Conservation (phyloP, 2,888 invertebrate species). For the Isoperla grammatica region DNA sequence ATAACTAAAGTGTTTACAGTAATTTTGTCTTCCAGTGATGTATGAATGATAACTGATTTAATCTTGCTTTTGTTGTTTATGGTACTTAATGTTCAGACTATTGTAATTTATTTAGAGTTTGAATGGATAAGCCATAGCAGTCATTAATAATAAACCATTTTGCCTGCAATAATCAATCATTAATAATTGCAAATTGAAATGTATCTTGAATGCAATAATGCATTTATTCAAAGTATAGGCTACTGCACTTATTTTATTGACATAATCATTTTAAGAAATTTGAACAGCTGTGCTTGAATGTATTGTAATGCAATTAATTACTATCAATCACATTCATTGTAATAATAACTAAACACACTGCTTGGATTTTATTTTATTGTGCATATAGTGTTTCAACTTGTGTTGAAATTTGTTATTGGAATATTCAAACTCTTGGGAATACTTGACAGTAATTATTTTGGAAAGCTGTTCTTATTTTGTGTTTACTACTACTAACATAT, state of each 20-base stretch:
- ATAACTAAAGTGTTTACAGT: neutral
- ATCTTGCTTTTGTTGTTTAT: neutral
- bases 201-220: neutral
- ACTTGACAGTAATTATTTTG: no score
- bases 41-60: neutral
- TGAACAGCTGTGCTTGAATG: neutral
- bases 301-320: no score
- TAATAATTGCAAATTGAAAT: neutral
- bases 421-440: no score
- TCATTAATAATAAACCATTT: constrained; percentile 1
- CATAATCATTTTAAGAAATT: no score
- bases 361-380: neutral
- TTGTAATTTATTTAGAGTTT: neutral
- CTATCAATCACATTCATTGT: no score
- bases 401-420: neutral
- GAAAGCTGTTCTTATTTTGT: no score
- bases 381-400: neutral
- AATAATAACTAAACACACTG: no score
- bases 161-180: neutral
- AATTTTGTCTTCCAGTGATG: constrained; percentile 3
- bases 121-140: constrained; percentile 8
- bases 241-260: no score
- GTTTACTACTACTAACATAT: no score
- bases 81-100: neutral
- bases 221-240: neutral